These are phyloP conservation scores for Plebejus anna DNA, from an alignment of 2,888 invertebrate species.

Conservation along the genomic window DNA sequence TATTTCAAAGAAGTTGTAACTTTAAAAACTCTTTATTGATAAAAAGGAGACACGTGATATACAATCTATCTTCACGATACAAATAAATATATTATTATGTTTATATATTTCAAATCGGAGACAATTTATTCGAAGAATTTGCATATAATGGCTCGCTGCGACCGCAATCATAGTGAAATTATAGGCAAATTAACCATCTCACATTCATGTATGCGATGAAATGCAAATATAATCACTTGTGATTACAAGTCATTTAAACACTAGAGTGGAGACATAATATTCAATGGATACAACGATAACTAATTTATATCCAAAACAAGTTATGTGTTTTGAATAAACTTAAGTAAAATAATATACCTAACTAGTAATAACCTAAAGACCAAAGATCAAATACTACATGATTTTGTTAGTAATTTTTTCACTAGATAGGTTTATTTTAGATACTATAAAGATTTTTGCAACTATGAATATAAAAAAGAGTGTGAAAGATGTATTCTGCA, in stretches of 20 bases:
- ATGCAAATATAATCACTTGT: conserved; percentile 17
- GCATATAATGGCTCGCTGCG: not conserved
- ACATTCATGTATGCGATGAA: conserved; percentile 16
- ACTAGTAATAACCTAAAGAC: no score
- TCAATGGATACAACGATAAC: not conserved
- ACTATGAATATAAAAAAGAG: no score
- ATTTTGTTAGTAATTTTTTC: no score
- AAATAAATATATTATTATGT: not conserved
- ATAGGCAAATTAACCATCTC: conserved; percentile 3
- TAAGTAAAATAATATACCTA: no score
- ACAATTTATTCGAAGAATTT: not conserved
- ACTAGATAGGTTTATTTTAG: no score
- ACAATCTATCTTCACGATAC: not conserved
- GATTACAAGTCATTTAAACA: conserved; percentile 15
- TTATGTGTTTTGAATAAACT: no score
- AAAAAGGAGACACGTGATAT: not conserved
- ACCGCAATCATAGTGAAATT: conserved; percentile 18
- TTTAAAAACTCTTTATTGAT: not conserved
- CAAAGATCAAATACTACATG: no score
- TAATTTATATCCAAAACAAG: no score
- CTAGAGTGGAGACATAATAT: conserved; percentile 4
- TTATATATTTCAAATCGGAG: not conserved
- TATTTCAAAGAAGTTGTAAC: not conserved
- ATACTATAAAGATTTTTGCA: no score
- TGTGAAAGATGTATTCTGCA: no score